phyloP scores from a whole-genome alignment of 2,113 vertebrate species.

The Picathartes gymnocephalus region DNA sequence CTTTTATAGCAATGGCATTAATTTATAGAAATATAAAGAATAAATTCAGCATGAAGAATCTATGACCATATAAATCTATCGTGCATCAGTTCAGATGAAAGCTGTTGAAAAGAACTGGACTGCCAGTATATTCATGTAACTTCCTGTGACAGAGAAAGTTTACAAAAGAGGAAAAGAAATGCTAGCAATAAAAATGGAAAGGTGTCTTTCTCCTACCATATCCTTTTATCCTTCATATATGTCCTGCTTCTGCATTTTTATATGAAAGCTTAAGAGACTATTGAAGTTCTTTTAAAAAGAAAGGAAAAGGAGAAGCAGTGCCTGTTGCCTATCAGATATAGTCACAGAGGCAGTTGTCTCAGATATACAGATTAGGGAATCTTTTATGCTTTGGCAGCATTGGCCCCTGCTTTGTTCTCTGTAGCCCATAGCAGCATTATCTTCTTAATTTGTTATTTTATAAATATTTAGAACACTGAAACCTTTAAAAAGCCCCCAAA shows the following conservation, averaged over 20 bases:
- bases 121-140: conserved; percentile 37
- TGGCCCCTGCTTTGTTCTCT: not conserved
- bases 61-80: conserved; percentile 62
- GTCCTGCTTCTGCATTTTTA: conserved; percentile 28
- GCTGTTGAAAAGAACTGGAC: conserved; percentile 49
- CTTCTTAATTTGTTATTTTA: conserved; percentile 30
- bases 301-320: not conserved
- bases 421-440: not conserved
- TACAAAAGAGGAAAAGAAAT: conserved; percentile 42
- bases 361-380: not conserved
- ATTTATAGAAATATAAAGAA: conserved; percentile 72
- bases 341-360: not conserved
- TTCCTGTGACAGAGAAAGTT: conserved; percentile 49
- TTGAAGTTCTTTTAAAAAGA: conserved; percentile 17
- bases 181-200: conserved; percentile 41
- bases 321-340: not conserved
- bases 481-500: not conserved
- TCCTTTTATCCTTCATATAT: conserved; percentile 53
- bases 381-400: conserved; percentile 11
- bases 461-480: not conserved
- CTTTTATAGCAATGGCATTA: conserved; percentile 44
- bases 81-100: conserved; percentile 36
- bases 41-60: conserved; percentile 49
- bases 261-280: conserved; percentile 43
- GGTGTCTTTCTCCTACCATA: conserved; percentile 10